Evolutionary conservation across 2,888 invertebrate genomes (phyloP).

Genomic region (Onchidella celtica): DNA sequence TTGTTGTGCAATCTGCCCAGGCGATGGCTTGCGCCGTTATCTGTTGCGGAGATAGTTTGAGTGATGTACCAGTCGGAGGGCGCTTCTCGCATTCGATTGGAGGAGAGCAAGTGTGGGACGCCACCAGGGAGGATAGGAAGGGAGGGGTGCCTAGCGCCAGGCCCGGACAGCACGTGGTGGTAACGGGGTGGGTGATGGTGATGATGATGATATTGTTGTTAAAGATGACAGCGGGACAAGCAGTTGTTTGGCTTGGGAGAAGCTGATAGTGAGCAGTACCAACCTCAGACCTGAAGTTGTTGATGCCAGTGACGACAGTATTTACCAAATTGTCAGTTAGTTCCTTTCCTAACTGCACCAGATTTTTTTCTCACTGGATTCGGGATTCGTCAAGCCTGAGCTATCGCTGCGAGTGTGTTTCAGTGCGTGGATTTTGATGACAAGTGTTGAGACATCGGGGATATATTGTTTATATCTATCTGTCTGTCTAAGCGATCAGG

Average conservation of each 20-base stretch:
- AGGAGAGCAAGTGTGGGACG: slow-evolving; percentile 7
- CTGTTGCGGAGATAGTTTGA: slow-evolving; percentile 36
- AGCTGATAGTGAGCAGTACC: slow-evolving; percentile 16
- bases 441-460: too few relatives aligned
- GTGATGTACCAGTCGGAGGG: slow-evolving; percentile 22
- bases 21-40: slow-evolving; percentile 16
- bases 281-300: too few relatives aligned
- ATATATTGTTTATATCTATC: too few relatives aligned
- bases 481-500: too few relatives aligned
- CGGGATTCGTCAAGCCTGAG: too few relatives aligned
- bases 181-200: neutral
- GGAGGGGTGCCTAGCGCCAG: slow-evolving; percentile 8
- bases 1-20: slow-evolving; percentile 1
- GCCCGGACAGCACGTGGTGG: slow-evolving; percentile 10
- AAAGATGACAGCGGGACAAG: slow-evolving; percentile 39
- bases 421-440: too few relatives aligned
- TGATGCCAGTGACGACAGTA: too few relatives aligned
- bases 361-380: too few relatives aligned
- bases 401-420: too few relatives aligned
- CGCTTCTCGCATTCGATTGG: slow-evolving; percentile 33
- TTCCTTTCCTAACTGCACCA: too few relatives aligned
- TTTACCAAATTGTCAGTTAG: too few relatives aligned
- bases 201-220: slow-evolving; percentile 19
- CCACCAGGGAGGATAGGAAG: neutral
- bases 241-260: slow-evolving; percentile 30